Conservation (phyloP, 1,140 invertebrate genomes). For the Drosophila sulfurigaster region DNA sequence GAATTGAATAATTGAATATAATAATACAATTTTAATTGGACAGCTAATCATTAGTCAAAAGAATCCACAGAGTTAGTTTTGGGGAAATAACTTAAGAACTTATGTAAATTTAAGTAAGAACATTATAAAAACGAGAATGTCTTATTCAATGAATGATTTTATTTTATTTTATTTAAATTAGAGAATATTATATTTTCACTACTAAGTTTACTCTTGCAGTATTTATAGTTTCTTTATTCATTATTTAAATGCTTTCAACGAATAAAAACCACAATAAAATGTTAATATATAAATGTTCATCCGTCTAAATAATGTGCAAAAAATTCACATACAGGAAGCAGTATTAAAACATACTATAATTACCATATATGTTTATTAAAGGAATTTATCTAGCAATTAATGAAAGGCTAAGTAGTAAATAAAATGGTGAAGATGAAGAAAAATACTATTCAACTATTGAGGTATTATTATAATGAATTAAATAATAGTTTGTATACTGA, state of each 20-base stretch:
- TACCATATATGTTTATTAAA: too few relatives aligned
- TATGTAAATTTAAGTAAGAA: background rate
- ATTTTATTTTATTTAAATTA: background rate
- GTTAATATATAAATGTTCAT: too few relatives aligned
- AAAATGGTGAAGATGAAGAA: too few relatives aligned
- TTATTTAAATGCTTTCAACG: background rate
- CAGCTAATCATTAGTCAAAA: too few relatives aligned
- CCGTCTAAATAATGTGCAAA: too few relatives aligned
- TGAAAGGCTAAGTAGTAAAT: background rate
- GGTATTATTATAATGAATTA: background rate
- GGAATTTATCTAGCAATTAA: too few relatives aligned
- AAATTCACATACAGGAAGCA: too few relatives aligned
- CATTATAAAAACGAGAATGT: too few relatives aligned
- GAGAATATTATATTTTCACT: background rate
- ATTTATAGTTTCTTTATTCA: background rate
- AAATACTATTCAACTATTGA: background rate
- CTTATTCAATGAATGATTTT: background rate
- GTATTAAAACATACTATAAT: too few relatives aligned
- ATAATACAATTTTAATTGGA: background rate
- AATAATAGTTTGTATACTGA: constrained; percentile 8
- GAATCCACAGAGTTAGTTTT: background rate
- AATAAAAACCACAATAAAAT: too few relatives aligned
- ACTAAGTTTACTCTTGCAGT: background rate
- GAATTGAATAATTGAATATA: too few relatives aligned
- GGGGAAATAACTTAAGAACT: background rate